Conservation (phyloP, 1,140 invertebrate genomes). For the Drosophila sechellia region DNA sequence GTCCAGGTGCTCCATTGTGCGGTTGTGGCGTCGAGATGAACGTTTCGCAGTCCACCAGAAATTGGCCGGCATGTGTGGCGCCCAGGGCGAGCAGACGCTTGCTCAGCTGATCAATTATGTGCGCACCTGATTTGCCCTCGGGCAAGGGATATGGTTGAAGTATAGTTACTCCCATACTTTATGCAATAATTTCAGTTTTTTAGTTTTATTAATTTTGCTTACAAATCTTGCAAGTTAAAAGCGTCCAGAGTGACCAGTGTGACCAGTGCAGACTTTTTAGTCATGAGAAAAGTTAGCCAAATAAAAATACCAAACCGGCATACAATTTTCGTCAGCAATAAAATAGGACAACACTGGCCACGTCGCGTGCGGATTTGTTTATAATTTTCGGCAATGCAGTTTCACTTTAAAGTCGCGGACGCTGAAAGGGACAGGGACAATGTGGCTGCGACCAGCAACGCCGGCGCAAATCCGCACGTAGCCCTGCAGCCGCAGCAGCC, state of each 20-base stretch:
- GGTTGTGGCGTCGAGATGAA: conserved; percentile 91
- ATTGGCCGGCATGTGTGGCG: conserved; percentile 94
- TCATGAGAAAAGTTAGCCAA: too few species aligned
- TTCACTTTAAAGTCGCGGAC: conserved; percentile 64
- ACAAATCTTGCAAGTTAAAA: background rate
- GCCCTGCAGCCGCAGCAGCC: conserved; percentile 71
- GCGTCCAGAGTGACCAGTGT: too few species aligned
- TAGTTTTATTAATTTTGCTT: background rate
- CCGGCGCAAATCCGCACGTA: conserved; percentile 64
- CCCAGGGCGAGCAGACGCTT: conserved; percentile 94
- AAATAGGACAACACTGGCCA: conserved; percentile 10
- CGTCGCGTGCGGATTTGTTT: conserved; percentile 24
- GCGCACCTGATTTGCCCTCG: conserved; percentile 93
- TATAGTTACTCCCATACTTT: conserved; percentile 75
- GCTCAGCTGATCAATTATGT: conserved; percentile 93
- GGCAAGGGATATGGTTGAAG: conserved; percentile 93
- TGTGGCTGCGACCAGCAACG: conserved; percentile 16
- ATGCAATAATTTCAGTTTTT: background rate
- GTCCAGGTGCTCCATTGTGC: conserved; percentile 87
- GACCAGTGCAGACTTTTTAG: too few species aligned
- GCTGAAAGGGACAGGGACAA: conserved; percentile 44
- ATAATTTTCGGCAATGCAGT: conserved; percentile 50
- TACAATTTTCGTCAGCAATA: background rate
- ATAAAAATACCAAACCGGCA: conserved; percentile 19
- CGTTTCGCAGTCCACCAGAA: conserved; percentile 97